Base-by-base conservation (phyloP, 2,113 vertebrate species). In the Ptyas mucosa region DNA sequence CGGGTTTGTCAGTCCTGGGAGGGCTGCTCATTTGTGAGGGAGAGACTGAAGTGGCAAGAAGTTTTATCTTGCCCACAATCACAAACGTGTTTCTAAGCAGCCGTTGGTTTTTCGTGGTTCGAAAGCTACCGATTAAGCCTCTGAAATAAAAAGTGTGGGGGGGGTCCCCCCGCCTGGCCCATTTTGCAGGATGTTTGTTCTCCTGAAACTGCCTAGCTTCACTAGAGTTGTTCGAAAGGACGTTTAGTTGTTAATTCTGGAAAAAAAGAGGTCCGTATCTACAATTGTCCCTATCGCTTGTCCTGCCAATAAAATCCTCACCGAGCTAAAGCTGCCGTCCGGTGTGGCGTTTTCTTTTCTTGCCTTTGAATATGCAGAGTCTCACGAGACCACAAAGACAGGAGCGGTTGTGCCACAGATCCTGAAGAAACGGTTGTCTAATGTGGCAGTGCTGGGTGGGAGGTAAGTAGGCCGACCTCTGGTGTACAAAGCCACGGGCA, bases 261-360 rank as follows among this genome's bases (percentile, higher is more conserved):
- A 49, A 6, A 69, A 64, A 69, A 69, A 34, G 29, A 64, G 57
- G 49, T 3, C n/a, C 5, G 23, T 39, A 53, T 29, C 14, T 53
- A 26, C 87, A 53, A 46, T 29, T 53, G 26, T 46, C 24, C 53
- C 0, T 64, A 53, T 24, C 64, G n/a, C 57, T 88, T 69, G 18
- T 52, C 55, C 49, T 88, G 85, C 46, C 91, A 88, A 88, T 92
- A 92, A 92, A 92, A 88, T 52, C 6, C 69, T 52, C 57, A 34
- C 26, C n/a, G 39, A 87, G 9, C 24, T 52, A 39, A 64, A 52
- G 29, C 26, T 64, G 39, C 29, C 89, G 1, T 81, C 23, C 8
- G 1, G 53, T 52, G 5, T 89, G 46, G 18, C 75, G 9, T 23
- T 34, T 61, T 11, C 1, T n/a, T 18, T n/a, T 7, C n/a, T 46